These are phyloP conservation scores for Nebria ingens DNA, from an alignment of 1,140 invertebrate genomes.

Conservation along the genomic window DNA sequence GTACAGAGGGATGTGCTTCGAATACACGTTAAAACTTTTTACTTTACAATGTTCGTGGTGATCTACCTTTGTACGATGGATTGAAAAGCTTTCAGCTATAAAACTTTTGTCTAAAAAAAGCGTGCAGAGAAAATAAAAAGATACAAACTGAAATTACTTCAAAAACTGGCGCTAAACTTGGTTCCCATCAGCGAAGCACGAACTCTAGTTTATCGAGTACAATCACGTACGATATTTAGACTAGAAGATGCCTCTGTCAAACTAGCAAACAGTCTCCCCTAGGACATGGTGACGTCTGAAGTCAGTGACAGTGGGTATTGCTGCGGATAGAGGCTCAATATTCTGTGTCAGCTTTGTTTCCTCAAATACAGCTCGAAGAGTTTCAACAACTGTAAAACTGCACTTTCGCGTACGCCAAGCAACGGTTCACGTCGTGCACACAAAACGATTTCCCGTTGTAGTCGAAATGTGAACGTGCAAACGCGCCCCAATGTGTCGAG, in stretches of 20 bases:
- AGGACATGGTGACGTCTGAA: background rate
- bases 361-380: conserved; percentile 1
- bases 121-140: background rate
- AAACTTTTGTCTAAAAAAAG: conserved; percentile 2
- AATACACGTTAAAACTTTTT: too few species aligned
- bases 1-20: too few species aligned
- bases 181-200: background rate
- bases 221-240: conserved; percentile 18
- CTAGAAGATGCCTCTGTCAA: conserved; percentile 5
- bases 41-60: background rate
- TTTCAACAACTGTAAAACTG: conserved; percentile 5
- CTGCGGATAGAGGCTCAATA: background rate
- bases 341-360: background rate
- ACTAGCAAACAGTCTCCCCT: conserved; percentile 2
- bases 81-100: conserved; percentile 9
- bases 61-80: conserved; percentile 1
- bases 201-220: conserved; percentile 10
- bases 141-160: background rate
- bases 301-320: background rate
- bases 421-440: background rate
- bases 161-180: conserved; percentile 5
- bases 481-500: too few species aligned
- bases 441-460: background rate
- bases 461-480: too few species aligned
- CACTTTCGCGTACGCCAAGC: background rate